A percentile compares a stretch with the other conserved stretches of the same genome.
phyloP scores from a whole-genome alignment of 2,888 invertebrate species.

The Diarsia rubi region DNA sequence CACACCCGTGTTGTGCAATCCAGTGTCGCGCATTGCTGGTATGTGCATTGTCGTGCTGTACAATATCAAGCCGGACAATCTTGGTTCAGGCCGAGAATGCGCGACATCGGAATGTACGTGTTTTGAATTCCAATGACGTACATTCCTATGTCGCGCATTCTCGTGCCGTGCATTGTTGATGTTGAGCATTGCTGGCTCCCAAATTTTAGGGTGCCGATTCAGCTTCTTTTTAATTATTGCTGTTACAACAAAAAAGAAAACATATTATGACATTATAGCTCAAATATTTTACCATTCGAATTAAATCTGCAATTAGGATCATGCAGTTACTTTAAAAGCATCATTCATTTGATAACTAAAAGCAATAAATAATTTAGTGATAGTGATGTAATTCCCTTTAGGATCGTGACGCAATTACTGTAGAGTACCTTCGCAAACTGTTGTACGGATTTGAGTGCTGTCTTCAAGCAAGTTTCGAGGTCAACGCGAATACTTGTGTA shows the following conservation, averaged over 20 bases:
- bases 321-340: constrained; percentile 18
- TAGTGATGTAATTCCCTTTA: constrained; percentile 65
- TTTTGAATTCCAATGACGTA: too few relatives aligned
- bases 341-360: constrained; percentile 41
- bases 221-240: background rate
- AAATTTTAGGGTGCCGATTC: background rate
- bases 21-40: too few relatives aligned
- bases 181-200: too few relatives aligned
- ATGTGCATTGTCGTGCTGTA: too few relatives aligned
- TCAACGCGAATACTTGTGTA: constrained; percentile 51
- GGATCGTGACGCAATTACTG: constrained; percentile 61
- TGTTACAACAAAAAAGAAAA: background rate
- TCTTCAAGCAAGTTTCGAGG: constrained; percentile 58
- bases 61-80: too few relatives aligned
- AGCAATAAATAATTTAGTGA: constrained; percentile 49
- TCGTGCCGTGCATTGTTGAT: too few relatives aligned
- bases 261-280: background rate
- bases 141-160: too few relatives aligned
- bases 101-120: too few relatives aligned
- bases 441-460: constrained; percentile 34
- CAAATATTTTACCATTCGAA: background rate
- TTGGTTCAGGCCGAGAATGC: too few relatives aligned
- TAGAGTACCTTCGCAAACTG: constrained; percentile 37
- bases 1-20: too few relatives aligned
- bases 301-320: constrained; percentile 2